These are phyloP conservation scores for Meiosimyza platycephala DNA, from an alignment of 2,888 invertebrate genomes.

Conservation along the genomic window DNA sequence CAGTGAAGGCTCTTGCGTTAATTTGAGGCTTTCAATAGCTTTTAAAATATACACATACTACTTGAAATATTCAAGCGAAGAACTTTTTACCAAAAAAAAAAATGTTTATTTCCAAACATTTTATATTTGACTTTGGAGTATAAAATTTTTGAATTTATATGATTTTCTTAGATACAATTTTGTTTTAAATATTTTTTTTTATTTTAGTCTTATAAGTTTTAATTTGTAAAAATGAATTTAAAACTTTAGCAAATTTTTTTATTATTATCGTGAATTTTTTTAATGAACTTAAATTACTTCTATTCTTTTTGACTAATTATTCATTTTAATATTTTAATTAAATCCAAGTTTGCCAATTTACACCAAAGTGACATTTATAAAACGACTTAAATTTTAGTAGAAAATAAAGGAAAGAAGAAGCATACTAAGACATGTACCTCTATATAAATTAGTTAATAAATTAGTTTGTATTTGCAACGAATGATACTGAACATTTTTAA, in stretches of 20 bases:
- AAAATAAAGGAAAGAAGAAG: not conserved
- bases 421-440: slow-evolving; percentile 23
- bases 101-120: not conserved
- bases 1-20: not conserved
- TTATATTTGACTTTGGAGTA: no score
- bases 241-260: not conserved
- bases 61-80: not conserved
- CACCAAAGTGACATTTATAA: no score
- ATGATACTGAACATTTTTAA: slow-evolving; percentile 17
- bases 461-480: slow-evolving; percentile 20
- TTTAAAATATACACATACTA: not conserved
- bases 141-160: slow-evolving; percentile 2
- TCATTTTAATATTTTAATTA: no score
- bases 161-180: no score
- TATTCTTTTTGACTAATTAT: no score
- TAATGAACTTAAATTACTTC: no score
- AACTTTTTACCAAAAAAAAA: not conserved
- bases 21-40: not conserved
- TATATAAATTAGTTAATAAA: slow-evolving; percentile 32
- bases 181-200: no score
- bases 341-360: no score
- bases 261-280: no score
- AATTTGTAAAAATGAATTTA: not conserved
- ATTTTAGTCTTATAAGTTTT: no score
- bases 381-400: no score